These are phyloP conservation scores for Drosophila ogumai DNA, from an alignment of 1,140 invertebrate genomes.

Conservation along the genomic window DNA sequence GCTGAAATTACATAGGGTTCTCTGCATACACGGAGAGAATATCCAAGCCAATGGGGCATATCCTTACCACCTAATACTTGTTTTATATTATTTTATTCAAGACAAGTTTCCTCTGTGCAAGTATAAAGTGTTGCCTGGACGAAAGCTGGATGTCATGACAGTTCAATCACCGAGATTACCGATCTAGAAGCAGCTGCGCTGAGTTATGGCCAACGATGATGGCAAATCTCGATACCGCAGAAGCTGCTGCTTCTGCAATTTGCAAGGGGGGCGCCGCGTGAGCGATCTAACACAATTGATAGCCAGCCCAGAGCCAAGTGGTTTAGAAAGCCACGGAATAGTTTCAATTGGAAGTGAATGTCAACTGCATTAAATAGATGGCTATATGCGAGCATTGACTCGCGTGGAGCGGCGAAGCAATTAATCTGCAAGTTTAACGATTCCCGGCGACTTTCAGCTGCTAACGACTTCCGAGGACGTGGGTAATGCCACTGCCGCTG, in stretches of 20 bases:
- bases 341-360: constrained; percentile 50
- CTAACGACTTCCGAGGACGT: constrained; percentile 48
- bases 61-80: no score
- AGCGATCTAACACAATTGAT: constrained; percentile 39
- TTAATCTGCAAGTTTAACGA: constrained; percentile 42
- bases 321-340: constrained; percentile 39
- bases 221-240: constrained; percentile 13
- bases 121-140: constrained; percentile 49
- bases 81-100: background rate
- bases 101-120: background rate
- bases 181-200: constrained; percentile 50
- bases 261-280: background rate
- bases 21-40: constrained; percentile 3
- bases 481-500: constrained; percentile 49
- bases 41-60: background rate
- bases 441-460: constrained; percentile 15
- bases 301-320: constrained; percentile 18
- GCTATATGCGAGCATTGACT: constrained; percentile 32
- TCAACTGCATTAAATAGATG: constrained; percentile 39
- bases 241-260: constrained; percentile 7
- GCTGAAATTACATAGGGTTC: constrained; percentile 64
- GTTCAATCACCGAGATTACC: constrained; percentile 70
- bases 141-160: constrained; percentile 69
- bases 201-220: constrained; percentile 54
- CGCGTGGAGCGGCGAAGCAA: constrained; percentile 10